A percentile compares a stretch with the other conserved stretches of the same genome.
These are phyloP conservation scores for Tromatobia lineatoria DNA, from an alignment of 2,888 invertebrate species.

Conservation along the genomic window DNA sequence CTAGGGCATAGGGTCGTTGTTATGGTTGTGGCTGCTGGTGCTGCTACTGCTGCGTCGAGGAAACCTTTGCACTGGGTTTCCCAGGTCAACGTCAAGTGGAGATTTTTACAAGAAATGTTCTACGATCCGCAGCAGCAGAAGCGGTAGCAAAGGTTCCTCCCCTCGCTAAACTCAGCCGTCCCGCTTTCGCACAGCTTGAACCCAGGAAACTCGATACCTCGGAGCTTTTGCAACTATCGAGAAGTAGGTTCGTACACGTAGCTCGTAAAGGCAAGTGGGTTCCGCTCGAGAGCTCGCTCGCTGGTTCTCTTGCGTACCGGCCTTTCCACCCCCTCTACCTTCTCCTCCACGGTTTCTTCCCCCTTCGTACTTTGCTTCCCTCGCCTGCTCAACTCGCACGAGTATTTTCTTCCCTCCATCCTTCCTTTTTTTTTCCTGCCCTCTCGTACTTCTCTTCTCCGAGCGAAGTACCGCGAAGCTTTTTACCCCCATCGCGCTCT, in stretches of 20 bases:
- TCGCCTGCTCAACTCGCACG: conserved; percentile 42
- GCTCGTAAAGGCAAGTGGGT: conserved; percentile 79
- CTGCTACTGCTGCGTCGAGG: conserved; percentile 1
- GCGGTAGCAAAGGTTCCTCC: conserved; percentile 12
- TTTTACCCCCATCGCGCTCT: conserved; percentile 37
- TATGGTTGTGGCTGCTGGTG: conserved; percentile 24
- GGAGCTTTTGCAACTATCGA: conserved; percentile 76
- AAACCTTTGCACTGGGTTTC: conserved; percentile 30
- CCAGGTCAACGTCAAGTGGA: conserved; percentile 49
- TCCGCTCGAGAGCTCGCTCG: conserved; percentile 71
- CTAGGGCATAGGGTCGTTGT: conserved; percentile 16
- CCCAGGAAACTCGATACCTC: conserved; percentile 71
- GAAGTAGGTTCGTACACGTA: conserved; percentile 74
- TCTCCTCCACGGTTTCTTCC: conserved; percentile 36
- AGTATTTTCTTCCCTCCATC: conserved; percentile 53
- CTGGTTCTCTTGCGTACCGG: conserved; percentile 58
- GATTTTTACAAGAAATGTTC: conserved; percentile 61
- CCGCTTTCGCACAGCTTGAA: conserved; percentile 13
- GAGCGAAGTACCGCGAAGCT: conserved; percentile 48
- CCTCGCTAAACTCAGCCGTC: conserved; percentile 26
- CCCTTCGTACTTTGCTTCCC: conserved; percentile 53
- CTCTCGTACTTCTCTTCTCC: conserved; percentile 43
- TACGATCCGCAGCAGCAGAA: conserved; percentile 44
- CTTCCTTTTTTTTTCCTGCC: conserved; percentile 38
- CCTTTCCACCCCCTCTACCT: conserved; percentile 55